Base-by-base conservation (phyloP, 2,888 invertebrate species). In the Habroteleia sp. region DNA sequence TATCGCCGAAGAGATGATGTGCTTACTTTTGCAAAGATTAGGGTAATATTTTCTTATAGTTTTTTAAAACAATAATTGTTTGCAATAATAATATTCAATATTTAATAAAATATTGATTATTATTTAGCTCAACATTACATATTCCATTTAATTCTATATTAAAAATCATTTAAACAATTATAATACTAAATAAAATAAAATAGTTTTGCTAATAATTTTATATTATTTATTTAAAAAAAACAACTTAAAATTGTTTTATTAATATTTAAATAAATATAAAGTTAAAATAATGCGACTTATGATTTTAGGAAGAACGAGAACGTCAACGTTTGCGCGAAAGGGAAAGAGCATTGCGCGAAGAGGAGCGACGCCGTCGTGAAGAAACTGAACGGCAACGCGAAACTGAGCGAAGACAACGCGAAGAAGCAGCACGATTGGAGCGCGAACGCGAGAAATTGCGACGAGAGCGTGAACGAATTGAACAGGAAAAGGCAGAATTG, bases 401-500 rank as follows among this genome's bases (percentile, higher is more conserved):
- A 83, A 92, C 94, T 6, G 96, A 97, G 84, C 91, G 96, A 1
- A 91, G 94, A 5, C 95, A 97, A 86, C 92, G 95, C 2, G 94
- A 94, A 85, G 97, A 97, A 89, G 95, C 96, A 27, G 92, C 93
- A 37, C 93, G 95, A 50, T 91, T 97, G 50, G 94, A 94, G 71
- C 91, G 95, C 46, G 96, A 96, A 87, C 91, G 95, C 16, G 94
- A 95, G 82, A 94, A 95, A 83, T 89, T 96, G 74, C 91, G 94
- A 39, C 89, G 95, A 7, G 97, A 97, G 89, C 92, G 96, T 13
- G 96, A 96, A 82, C 93, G 94, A 79, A 93, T 97, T 54, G 97
- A 97, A 85, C 92, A 95, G 1, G 96, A 97, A 85, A 95, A 95
- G 88, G 94, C 94, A 8, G 96, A 97, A 84, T 88, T 97, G 14